These are phyloP conservation scores for Brachypalpus laphriformis DNA, from an alignment of 2,888 invertebrate genomes.

Conservation along the genomic window DNA sequence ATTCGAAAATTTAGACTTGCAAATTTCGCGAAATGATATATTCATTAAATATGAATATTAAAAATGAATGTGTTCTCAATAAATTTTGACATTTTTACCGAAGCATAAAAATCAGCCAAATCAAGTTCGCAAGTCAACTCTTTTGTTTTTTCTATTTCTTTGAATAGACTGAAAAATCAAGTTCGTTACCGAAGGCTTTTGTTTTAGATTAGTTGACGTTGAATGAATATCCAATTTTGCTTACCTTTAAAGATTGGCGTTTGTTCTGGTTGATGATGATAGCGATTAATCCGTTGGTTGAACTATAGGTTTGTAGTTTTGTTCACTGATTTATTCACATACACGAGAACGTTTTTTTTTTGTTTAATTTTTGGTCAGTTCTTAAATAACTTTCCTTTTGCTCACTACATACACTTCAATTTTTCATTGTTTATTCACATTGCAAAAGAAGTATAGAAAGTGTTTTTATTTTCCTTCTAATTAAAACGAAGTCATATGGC, in stretches of 20 bases:
- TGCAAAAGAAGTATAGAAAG: background rate
- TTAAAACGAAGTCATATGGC: conserved; percentile 57
- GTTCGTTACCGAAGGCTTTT: conserved; percentile 40
- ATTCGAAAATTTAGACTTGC: background rate
- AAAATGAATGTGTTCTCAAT: conserved; percentile 32
- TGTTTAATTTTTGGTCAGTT: conserved; percentile 39
- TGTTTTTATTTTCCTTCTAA: conserved; percentile 3
- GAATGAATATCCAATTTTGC: conserved; percentile 34
- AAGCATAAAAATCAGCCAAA: conserved; percentile 15
- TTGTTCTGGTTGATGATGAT: conserved; percentile 39
- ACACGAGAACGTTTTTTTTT: background rate
- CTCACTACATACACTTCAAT: conserved; percentile 7
- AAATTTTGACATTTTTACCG: conserved; percentile 34
- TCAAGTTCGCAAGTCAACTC: conserved; percentile 63
- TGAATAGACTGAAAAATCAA: conserved; percentile 46
- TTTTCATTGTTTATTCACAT: background rate
- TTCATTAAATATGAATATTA: conserved; percentile 43
- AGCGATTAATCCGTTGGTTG: conserved; percentile 60
- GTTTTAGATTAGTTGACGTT: background rate
- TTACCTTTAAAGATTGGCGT: conserved; percentile 49
- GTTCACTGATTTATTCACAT: conserved; percentile 7
- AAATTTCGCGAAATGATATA: conserved; percentile 29
- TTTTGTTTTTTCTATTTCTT: conserved; percentile 33
- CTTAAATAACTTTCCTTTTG: background rate
- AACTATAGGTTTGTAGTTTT: background rate